Evolutionary conservation across 2,113 vertebrate genomes (phyloP), one percentile per base, ranked within the genome.

Genomic region (Etheostoma spectabile): DNA sequence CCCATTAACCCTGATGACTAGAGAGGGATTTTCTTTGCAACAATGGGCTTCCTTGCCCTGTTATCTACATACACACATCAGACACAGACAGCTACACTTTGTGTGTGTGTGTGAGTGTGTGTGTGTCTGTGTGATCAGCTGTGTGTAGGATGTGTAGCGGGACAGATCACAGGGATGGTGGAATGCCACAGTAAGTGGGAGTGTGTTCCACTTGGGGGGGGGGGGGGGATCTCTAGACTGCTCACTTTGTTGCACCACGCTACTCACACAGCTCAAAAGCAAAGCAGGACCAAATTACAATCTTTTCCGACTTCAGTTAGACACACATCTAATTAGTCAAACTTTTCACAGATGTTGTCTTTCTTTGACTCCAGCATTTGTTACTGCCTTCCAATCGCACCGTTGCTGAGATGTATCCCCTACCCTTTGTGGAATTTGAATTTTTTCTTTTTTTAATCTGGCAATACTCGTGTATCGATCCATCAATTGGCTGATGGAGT

Each of bases 171-270:
- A 94, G 91, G 63, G 83, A 84, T 30, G 49, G 52, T 74, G 56
- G 86, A 86, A 89, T 91, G 74, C 82, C 89, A 77, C 81, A 80
- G 49, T 85, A 83, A 93, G 91, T 92, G 86, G 91, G 90, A 83
- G 86, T 84, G 68, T 80, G 90, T 84, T 85, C 84, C 83, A 82
- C 84, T 83, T 59, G 8, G 86, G 61, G 62, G 15, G 79, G 77
- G 60, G 8, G 86, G 61, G 62, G 15, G 79, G 77, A 63, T 84
- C 60, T 78, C 61, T 48, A 92, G 87, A 88, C 80, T 55, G 69
- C 61, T 12, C 51, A 27, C 74, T 83, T 91, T 91, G 89, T 90
- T 91, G 68, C 56, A n/a, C 64, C 52, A 79, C 12, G 4, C 68
- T 57, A 67, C 75, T 86, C 74, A 67, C 22, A 62, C 70, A 15